Conservation (phyloP, 2,888 invertebrate genomes). For the Epinotia brunnichana region DNA sequence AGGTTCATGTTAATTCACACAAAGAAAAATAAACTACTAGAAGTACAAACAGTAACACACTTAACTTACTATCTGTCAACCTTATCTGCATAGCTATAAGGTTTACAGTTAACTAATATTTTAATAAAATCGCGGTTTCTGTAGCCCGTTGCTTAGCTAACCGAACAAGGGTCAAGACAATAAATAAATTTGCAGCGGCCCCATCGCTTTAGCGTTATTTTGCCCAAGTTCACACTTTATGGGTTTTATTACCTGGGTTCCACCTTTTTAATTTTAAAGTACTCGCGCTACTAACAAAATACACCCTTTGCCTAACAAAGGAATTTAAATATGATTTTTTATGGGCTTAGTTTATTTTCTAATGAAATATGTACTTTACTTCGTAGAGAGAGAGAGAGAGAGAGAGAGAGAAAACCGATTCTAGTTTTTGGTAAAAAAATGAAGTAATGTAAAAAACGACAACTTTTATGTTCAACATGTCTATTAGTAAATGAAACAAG, state of each 20-base stretch:
- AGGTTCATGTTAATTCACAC: no score
- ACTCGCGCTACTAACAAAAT: not conserved
- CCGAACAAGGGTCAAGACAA: constrained; percentile 29
- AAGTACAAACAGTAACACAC: no score
- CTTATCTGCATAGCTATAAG: no score
- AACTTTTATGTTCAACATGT: no score
- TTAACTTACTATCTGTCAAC: no score
- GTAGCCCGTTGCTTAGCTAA: not conserved
- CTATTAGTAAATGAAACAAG: no score
- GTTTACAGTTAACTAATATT: no score
- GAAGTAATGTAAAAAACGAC: no score
- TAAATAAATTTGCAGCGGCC: constrained; percentile 36
- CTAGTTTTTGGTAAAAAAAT: no score
- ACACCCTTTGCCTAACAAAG: constrained; percentile 3
- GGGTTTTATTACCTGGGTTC: constrained; percentile 18
- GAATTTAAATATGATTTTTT: constrained; percentile 16
- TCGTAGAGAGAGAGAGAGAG: no score
- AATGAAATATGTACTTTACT: not conserved
- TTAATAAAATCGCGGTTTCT: not conserved
- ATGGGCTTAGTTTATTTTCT: not conserved
- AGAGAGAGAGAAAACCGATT: no score
- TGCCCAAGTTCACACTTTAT: constrained; percentile 32
- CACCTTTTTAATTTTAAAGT: constrained; percentile 31
- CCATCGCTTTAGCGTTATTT: constrained; percentile 37
- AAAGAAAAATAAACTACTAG: no score